Base-by-base conservation (phyloP, 2,113 vertebrate species). In the Cervus canadensis region DNA sequence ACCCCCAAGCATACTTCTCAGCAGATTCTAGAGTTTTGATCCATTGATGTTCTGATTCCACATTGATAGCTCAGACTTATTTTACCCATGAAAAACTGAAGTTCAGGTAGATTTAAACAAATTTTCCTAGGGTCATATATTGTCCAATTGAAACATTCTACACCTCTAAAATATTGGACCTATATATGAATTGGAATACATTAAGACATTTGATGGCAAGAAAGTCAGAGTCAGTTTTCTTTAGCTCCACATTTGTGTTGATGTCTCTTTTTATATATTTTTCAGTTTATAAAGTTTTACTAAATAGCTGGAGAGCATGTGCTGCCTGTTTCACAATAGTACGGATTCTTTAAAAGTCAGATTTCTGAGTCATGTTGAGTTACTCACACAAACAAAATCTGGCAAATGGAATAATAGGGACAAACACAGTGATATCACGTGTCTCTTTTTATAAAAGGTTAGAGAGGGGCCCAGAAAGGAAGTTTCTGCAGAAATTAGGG, bases 311-410 rank as follows among this genome's bases (percentile, higher is more conserved):
- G 19, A 78, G 48, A 89, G 57, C 21, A 36, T 86, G 36, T 45
- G 16, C 30, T 94, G 90, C 48, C 91, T 57, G 5, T 96, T 98
- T 92, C 84, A 94, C 62, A 95, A 92, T 87, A 87, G 50, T 54
- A 48, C 54, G 40, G 43, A 6, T 57, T 85, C 67, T 94, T 94
- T 97, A 97, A 95, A 97, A 98, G 96, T 98, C 97, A 97, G 71
- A 95, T 95, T 97, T 96, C 56, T 96, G 97, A 97, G 52, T 98
- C 96, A 88, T 67, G n/a, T 59, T 59, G 90, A 97, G 45, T 94
- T 95, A 76, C 87, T 95, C 94, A 96, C 43, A 87, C 57, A 74
- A 95, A 79, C 84, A 92, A 92, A 94, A 45, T 28, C 64, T 74
- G 50, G 62, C n/a, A 78, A 87, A 57, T 76, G n/a, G 25, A 84